A percentile compares a stretch with the other conserved stretches of the same genome.
phyloP scores from a whole-genome alignment of 2,888 invertebrate genomes.

The Leucophenga montana region DNA sequence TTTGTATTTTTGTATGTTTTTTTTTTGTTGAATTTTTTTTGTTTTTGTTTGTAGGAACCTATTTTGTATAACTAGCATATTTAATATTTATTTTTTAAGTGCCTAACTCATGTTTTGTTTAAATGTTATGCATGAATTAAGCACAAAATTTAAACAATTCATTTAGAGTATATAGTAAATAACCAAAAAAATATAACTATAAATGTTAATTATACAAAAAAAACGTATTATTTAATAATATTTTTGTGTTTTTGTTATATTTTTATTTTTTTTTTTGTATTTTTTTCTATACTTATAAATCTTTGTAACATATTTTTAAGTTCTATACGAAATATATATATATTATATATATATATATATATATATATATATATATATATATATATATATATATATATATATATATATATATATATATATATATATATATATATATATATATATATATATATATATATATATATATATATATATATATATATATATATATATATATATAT shows the following conservation, averaged over 20 bases:
- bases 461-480: no score
- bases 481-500: no score
- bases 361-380: no score
- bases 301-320: constrained; percentile 30
- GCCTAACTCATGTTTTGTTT: constrained; percentile 43
- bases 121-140: not conserved
- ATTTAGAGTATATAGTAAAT: constrained; percentile 1
- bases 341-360: no score
- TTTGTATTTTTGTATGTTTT: no score
- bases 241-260: no score
- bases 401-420: no score
- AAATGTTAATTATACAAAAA: constrained; percentile 25
- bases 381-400: no score
- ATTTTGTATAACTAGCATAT: constrained; percentile 57
- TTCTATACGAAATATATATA: constrained; percentile 23
- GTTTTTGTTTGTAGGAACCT: constrained; percentile 52
- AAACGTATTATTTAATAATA: constrained; percentile 29
- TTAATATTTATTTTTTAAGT: constrained; percentile 29
- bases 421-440: no score
- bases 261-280: constrained; percentile 21
- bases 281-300: constrained; percentile 22
- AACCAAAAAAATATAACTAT: constrained; percentile 24
- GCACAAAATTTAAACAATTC: constrained; percentile 3
- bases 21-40: no score
- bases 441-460: no score